Base-by-base conservation (phyloP, 2,888 invertebrate genomes). In the Archips crataeganus region DNA sequence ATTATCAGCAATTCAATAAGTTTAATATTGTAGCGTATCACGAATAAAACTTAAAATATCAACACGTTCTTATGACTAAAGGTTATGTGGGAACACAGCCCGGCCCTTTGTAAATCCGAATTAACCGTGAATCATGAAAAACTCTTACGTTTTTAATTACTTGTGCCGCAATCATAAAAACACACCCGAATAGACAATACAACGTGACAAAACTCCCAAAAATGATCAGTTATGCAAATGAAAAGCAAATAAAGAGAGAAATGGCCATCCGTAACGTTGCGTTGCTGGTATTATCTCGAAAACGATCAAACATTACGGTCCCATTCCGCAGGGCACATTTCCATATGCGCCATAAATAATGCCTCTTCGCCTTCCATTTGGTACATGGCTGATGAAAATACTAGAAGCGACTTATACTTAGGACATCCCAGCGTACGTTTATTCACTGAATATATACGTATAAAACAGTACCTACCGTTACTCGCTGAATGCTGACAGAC, bases 241-340 rank as follows among this genome's bases (percentile, higher is more conserved):
- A 83, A 87, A 90, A 85, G 84, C 86, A 90, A 91, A 91, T 89
- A 91, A 86, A 87, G 84, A 84, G 86, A 84, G 84, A 78, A 87
- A 88, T 82, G 87, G 82, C 84, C 84, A 86, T 87, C 79, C 84
- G 82, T 80, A 81, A 82, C 81, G 80, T 84, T 80, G 82, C 75
- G 77, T 79, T 77, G 83, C 80, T 76, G 81, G 85, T 87, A 88
- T 89, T 90, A 91, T 92, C 89, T 82, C 82, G 80, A 80, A 86
- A 87, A 83, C 89, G 90, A 90, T 91, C 89, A 89, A 86, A 87
- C 87, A 88, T 90, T 89, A 90, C 87, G 88, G 84, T 84, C 83
- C 88, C 87, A 86, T 89, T 88, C 84, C 86, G 85, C 87, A 82
- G 84, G 80, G 84, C 80, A 83, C 82, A 89, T 89, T 88, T 87